Evolutionary conservation across 2,888 invertebrate species (phyloP), one percentile per base, ranked within the genome.

Genomic region (Nycteola revayana): DNA sequence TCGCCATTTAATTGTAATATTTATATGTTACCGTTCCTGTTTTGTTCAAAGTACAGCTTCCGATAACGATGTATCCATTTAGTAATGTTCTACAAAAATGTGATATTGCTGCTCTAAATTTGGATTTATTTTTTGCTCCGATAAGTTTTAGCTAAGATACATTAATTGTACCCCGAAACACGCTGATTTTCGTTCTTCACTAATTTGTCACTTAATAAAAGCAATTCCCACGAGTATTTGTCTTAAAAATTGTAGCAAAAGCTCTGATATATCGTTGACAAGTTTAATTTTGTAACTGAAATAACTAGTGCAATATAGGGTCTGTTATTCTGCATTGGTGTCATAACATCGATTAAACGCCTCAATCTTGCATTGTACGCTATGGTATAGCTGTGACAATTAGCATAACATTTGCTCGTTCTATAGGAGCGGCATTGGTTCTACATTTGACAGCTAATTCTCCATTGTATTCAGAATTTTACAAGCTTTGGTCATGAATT

Each of bases 401-500:
- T 56, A 51, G 58, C 56, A 58, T 56, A 47, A 33, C 28, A 32
- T 51, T 31, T 55, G 39, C 29, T 25, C 10, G 40, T 41, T 10
- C 32, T 14, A 29, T 14, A 29, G 36, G 39, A 43, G 36, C 56
- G 60, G 45, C 62, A 62, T 70, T 68, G 72, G 71, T 60, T 61
- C 60, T 57, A 47, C 51, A 60, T 58, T 56, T 60, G 49, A 51
- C 42, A 43, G 55, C 61, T 71, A 72, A 74, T 74, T 71, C 63
- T 23, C 70, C 49, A 73, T 73, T 73, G 73, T 73, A 36, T 57
- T 52, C 32, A 36, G 25, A 40, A 47, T 55, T 77, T 75, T 73
- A 69, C 60, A 66, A 55, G 52, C 54, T 37, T 60, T 63, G 65
- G 62, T 71, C 72, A 72, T 70, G 71, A 71, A 63, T 78, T 73